Percentiles rank a stretch among this genome's conserved stretches.
phyloP scores from a whole-genome alignment of 2,888 invertebrate genomes.

The Agonopterix subpropinquella region DNA sequence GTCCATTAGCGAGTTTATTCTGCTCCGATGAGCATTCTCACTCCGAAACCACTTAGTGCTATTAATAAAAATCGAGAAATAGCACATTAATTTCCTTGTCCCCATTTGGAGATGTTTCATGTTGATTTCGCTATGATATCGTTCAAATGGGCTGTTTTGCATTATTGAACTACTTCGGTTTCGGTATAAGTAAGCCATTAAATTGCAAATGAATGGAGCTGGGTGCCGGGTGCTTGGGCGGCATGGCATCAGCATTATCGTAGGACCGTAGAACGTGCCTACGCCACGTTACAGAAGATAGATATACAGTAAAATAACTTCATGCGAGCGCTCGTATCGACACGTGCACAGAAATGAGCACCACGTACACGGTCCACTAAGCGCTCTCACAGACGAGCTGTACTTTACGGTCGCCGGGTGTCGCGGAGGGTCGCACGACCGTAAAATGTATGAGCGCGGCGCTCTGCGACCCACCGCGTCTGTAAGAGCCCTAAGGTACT shows the following conservation, averaged over 20 bases:
- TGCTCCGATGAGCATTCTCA: slow-evolving; percentile 17
- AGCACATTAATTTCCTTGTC: neutral
- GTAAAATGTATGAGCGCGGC: too few species aligned
- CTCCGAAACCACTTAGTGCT: slow-evolving; percentile 2
- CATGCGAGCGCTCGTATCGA: too few species aligned
- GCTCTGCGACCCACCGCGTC: too few species aligned
- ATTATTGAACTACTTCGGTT: slow-evolving; percentile 4
- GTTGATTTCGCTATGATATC: neutral
- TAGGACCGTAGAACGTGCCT: too few species aligned
- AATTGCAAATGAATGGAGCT: slow-evolving; percentile 3
- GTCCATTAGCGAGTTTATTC: slow-evolving; percentile 35
- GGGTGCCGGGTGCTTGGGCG: neutral
- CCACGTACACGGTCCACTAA: too few species aligned
- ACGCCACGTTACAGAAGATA: too few species aligned
- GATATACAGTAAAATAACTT: too few species aligned
- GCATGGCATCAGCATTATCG: neutral
- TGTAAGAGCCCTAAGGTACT: too few species aligned
- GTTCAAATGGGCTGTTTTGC: slow-evolving; percentile 1
- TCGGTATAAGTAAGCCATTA: slow-evolving; percentile 1
- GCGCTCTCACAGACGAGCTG: too few species aligned
- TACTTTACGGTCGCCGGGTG: too few species aligned
- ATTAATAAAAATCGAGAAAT: neutral
- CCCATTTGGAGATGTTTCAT: neutral
- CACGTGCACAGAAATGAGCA: too few species aligned
- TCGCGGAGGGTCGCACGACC: too few species aligned